Conservation (phyloP, 2,113 vertebrate species). For the Siniperca chuatsi region DNA sequence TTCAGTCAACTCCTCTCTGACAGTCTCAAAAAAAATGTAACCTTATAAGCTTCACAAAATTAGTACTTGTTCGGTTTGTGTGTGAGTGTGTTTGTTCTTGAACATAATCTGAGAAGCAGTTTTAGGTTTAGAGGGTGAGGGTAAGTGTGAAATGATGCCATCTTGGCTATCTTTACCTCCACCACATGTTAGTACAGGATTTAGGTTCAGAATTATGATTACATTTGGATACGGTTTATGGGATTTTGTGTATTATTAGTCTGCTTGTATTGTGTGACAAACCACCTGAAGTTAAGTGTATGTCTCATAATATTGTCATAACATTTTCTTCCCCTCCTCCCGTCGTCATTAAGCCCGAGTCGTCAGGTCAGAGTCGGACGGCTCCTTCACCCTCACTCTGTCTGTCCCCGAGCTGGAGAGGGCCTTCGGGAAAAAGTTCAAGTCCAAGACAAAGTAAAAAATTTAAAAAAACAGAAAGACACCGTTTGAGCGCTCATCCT, state of each 20-base stretch:
- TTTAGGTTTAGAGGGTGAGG: not conserved
- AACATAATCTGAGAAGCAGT: not conserved
- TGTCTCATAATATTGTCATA: constrained; percentile 43
- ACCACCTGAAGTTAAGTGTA: not conserved
- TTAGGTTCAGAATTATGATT: not conserved
- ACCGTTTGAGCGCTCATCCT: constrained; percentile 23
- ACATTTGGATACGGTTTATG: not conserved
- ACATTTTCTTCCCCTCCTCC: constrained; percentile 10
- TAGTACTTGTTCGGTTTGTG: not conserved
- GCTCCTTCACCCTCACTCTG: constrained; percentile 85
- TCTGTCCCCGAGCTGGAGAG: constrained; percentile 87
- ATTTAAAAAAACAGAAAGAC: constrained; percentile 8
- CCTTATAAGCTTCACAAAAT: not conserved
- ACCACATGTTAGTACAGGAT: not conserved
- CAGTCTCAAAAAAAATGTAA: not conserved
- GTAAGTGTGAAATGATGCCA: not conserved
- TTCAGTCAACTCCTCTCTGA: not conserved
- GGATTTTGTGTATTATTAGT: not conserved
- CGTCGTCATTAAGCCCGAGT: constrained; percentile 85
- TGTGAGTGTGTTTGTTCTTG: not conserved
- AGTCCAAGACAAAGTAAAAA: constrained; percentile 86
- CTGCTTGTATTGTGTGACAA: not conserved
- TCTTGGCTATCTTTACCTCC: not conserved
- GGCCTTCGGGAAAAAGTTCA: constrained; percentile 86
- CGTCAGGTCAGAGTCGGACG: constrained; percentile 82